A percentile compares a stretch with the other conserved stretches of the same genome.
Conservation (phyloP, 2,797 vertebrate species). For the Bucorvus abyssinicus region DNA sequence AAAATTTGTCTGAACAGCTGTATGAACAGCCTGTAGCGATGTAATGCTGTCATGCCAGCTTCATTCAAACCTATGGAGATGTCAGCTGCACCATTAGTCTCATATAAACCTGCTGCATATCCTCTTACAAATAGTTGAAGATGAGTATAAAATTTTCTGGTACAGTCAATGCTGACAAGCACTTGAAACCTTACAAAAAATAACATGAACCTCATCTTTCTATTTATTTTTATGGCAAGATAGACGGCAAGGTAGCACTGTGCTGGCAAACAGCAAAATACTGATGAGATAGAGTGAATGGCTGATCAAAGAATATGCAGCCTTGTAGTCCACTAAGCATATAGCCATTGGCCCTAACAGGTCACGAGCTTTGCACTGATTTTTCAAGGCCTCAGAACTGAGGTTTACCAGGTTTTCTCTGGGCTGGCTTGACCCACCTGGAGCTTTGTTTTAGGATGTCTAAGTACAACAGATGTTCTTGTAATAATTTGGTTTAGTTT, state of each 20-base stretch:
- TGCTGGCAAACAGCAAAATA: background rate
- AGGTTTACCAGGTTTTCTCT: background rate
- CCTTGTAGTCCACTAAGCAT: background rate
- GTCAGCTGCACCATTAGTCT: background rate
- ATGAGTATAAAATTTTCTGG: background rate
- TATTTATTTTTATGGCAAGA: background rate
- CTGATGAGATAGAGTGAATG: background rate
- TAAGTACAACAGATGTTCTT: background rate
- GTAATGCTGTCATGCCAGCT: background rate
- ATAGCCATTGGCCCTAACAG: background rate
- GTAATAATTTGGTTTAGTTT: background rate
- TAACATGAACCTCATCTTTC: background rate
- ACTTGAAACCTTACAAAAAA: background rate
- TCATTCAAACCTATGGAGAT: background rate
- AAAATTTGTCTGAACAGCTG: background rate
- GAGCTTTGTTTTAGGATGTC: background rate
- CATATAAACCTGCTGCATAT: background rate
- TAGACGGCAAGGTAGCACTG: background rate
- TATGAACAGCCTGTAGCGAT: background rate
- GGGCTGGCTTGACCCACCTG: background rate
- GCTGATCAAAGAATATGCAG: background rate
- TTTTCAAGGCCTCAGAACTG: background rate
- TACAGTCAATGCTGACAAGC: background rate
- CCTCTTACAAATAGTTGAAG: background rate
- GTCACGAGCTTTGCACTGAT: background rate